phyloP scores from a whole-genome alignment of 2,888 invertebrate species.

The Troides helena region DNA sequence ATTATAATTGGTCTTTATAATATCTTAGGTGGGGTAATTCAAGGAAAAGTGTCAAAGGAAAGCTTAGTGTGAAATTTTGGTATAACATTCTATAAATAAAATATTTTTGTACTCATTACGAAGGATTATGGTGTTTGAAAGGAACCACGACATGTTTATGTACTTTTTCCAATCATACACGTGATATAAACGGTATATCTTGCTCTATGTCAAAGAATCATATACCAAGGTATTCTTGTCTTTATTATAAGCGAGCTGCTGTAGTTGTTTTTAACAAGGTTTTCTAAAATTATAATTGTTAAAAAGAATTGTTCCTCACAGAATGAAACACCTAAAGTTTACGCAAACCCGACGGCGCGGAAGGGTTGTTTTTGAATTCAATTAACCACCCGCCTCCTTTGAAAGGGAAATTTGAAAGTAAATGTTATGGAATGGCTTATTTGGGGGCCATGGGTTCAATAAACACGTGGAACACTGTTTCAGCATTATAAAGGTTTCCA shows the following conservation, averaged over 20 bases:
- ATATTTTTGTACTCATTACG: background rate
- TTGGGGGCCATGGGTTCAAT: constrained; percentile 18
- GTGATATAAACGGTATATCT: background rate
- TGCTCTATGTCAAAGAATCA: background rate
- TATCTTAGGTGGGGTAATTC: background rate
- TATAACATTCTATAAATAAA: constrained; percentile 5
- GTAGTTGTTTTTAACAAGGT: background rate
- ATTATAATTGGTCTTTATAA: background rate
- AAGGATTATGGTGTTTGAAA: background rate
- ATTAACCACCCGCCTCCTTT: constrained; percentile 19
- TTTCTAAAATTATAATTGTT: constrained; percentile 8
- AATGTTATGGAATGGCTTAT: constrained; percentile 27
- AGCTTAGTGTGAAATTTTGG: background rate
- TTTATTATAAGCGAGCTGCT: background rate
- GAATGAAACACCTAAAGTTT: constrained; percentile 28
- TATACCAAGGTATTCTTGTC: background rate
- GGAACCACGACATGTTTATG: background rate
- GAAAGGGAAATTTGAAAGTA: constrained; percentile 27
- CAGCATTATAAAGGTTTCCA: constrained; percentile 16
- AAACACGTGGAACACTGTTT: constrained; percentile 13
- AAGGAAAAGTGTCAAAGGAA: constrained; percentile 5
- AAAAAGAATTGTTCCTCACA: constrained; percentile 13
- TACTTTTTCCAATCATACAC: too few species aligned
- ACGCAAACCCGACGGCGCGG: constrained; percentile 12
- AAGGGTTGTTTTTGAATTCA: constrained; percentile 28